phyloP scores from a whole-genome alignment of 2,113 vertebrate genomes.

The Axis porcinus region DNA sequence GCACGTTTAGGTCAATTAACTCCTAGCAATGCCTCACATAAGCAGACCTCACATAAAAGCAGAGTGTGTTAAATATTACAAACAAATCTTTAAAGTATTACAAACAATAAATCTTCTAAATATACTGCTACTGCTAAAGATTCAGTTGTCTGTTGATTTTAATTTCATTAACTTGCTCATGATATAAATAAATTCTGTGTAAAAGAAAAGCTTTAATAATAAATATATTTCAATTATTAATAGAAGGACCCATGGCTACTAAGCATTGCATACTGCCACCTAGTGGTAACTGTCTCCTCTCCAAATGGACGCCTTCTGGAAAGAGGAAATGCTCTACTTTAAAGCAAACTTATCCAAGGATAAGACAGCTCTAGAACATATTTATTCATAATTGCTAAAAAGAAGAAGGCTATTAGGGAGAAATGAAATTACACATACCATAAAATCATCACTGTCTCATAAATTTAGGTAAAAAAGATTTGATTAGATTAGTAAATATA shows the following conservation, averaged over 20 bases:
- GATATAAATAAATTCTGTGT: conserved; percentile 27
- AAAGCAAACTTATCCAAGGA: background rate
- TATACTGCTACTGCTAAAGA: conserved; percentile 14
- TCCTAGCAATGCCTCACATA: background rate
- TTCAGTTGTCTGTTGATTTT: conserved; percentile 37
- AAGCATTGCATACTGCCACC: conserved; percentile 78
- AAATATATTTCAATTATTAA: background rate
- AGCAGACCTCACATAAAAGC: background rate
- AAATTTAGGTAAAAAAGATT: background rate
- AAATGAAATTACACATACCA: conserved; percentile 30
- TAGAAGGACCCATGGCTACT: conserved; percentile 36
- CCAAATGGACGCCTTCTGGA: background rate
- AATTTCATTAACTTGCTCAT: conserved; percentile 40
- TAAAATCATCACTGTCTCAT: background rate
- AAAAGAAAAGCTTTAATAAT: conserved; percentile 46
- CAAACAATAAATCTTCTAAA: conserved; percentile 35
- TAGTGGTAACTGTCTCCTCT: conserved; percentile 66
- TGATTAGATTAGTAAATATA: background rate
- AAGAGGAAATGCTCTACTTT: background rate
- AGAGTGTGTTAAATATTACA: background rate
- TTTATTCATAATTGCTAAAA: background rate
- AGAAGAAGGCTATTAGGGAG: background rate
- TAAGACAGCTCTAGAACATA: background rate
- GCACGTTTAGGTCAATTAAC: conserved; percentile 29
- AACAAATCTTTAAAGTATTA: conserved; percentile 39